Base-by-base conservation (phyloP, 1,140 invertebrate genomes). In the Eupristina koningsbergeri region DNA sequence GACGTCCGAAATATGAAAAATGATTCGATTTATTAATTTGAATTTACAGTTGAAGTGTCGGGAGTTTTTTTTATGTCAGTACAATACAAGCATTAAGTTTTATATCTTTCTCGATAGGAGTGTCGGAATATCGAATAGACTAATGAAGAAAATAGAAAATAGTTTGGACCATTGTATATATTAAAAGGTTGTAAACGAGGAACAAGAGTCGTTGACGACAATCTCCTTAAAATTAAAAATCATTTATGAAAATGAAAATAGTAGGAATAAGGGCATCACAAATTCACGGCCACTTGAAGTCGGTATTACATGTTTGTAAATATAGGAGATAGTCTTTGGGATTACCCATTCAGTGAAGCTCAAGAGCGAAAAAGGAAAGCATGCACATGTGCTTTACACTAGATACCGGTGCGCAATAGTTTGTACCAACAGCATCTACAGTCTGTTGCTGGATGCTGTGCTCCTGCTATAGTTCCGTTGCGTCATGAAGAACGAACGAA, bases 271-370 rank as follows among this genome's bases (percentile, higher is more conserved):
- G 13, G 9, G 11, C 26, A 31, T 64, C 50, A 74, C 22, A 88
- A 88, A 89, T 89, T 90, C 89, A 89, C 84, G 87, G 86, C 89
- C 90, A 87, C 89, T 90, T 90, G 87, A 89, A 89, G 29, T 74
- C 76, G 50, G 31, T 41, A 41, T 41, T 13, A 19, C 39, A 85
- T 91, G 90, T 90, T 91, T 89, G 89, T 91, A 91, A 91, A 91
- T 89, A 91, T 87, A 86, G 85, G 85, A 85, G 83, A 84, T 86
- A 73, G 86, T 86, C 86, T 88, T 85, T 84, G 73, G 88, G 86
- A 89, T 90, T 90, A 90, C 88, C 90, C 89, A 90, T 88, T 53
- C n/a, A 36, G 1, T 31, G 34, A 26, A 71, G 29, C 29, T 58
- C 15, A 26, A 63, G 39, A 78, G 76, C 29, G 76, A 41, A 34